Conservation (phyloP, 64 coral and sea anemone species). For the Trachythela sp. region DNA sequence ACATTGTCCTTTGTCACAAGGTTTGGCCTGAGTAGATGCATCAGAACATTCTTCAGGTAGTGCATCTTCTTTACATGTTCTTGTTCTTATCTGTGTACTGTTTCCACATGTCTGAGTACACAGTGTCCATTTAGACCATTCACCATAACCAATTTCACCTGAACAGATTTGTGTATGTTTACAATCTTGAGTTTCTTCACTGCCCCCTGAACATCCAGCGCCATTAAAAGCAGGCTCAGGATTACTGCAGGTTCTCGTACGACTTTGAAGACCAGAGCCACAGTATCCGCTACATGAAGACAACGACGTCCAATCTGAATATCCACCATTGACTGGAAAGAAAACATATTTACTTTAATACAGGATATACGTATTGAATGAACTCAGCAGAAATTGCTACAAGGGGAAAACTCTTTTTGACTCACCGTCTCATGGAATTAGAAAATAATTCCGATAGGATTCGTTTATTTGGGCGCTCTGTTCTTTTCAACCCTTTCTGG, state of each 20-base stretch:
- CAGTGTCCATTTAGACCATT: not conserved
- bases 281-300: not conserved
- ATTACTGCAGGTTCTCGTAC: not conserved
- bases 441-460: too few species aligned
- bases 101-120: not conserved
- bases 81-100: not conserved
- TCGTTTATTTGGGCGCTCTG: too few species aligned
- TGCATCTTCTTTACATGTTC: not conserved
- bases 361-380: not conserved
- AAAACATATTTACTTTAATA: not conserved
- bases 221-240: not conserved
- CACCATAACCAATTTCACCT: not conserved
- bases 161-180: not conserved
- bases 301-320: not conserved
- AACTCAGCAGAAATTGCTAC: not conserved
- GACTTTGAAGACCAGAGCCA: not conserved
- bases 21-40: not conserved
- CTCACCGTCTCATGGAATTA: too few species aligned
- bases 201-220: not conserved
- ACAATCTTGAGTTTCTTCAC: not conserved
- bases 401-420: too few species aligned
- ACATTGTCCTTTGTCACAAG: not conserved
- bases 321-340: constrained; percentile 18
- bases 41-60: not conserved
- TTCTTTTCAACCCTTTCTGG: too few species aligned